Evolutionary conservation across 2,888 invertebrate species (phyloP), one percentile per base, ranked within the genome.

Genomic region (Ormyrus nitidulus): DNA sequence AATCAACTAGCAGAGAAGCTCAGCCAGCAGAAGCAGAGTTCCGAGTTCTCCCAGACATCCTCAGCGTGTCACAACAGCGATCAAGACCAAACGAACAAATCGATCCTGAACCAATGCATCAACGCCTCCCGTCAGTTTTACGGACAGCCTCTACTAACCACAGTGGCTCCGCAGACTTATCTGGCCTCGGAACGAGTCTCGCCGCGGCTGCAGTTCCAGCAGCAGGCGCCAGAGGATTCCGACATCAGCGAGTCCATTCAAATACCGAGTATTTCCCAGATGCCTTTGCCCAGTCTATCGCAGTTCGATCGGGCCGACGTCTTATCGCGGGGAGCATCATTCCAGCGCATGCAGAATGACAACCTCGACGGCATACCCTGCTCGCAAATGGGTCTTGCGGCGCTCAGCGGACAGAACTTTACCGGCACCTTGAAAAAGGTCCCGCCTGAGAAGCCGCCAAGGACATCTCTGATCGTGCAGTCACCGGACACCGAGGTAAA

Each of bases 401-500:
- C 83, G 49, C 66, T 85, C 62, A 59, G 66, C 49, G 13, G 64
- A 73, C 8, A 64, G 44, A 80, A 77, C 48, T 87, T 89, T 77
- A 87, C 89, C 9, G 90, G 90, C 4, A 90, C 90, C 0, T 79
- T 90, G 82, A 90, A 90, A 85, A 90, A 90, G 77, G 87, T 90
- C 49, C 90, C 90, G 11, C 90, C 90, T 8, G 90, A 90, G 83
- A 90, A 90, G 81, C 90, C 90, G 61, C 90, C 90, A 34, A 87
- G 90, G 79, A 89, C 90, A 2, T 90, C 90, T 4, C 86, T 90
- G 73, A 90, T 89, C 85, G 85, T 88, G 78, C 90, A 90, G 77
- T 89, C 89, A 51, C 89, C 90, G 48, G 90, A 90, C 74, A 83
- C 87, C 46, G 90, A 90, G 90, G 90, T 90, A 89, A 89, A 82